These are phyloP conservation scores for Oncorhynchus clarkii DNA, from an alignment of 2,113 vertebrate species.

Conservation along the genomic window DNA sequence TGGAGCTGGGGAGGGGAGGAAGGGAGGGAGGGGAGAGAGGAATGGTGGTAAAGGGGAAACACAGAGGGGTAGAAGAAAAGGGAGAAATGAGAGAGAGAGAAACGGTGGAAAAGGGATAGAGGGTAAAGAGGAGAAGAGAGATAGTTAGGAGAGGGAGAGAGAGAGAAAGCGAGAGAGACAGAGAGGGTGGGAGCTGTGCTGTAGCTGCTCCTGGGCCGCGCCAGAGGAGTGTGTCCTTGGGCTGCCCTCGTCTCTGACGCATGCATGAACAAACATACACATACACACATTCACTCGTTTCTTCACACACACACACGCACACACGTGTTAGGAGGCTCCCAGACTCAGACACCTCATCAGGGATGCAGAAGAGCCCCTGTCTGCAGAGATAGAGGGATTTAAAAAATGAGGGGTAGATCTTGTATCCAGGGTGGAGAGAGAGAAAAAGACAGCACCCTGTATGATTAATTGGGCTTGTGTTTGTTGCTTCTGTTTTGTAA, in stretches of 20 bases:
- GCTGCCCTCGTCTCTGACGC: constrained; percentile 72
- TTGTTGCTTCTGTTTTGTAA: too few species aligned
- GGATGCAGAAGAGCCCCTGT: constrained; percentile 72
- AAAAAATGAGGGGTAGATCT: background rate
- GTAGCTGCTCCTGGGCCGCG: constrained; percentile 42
- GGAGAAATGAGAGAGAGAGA: background rate
- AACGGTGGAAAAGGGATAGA: background rate
- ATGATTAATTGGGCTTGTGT: too few species aligned
- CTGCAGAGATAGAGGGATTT: constrained; percentile 53
- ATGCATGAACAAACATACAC: constrained; percentile 5
- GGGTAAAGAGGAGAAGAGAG: background rate
- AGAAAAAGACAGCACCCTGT: too few species aligned
- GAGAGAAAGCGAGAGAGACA: background rate
- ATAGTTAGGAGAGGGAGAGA: background rate
- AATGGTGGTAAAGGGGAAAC: background rate
- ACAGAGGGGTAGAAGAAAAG: background rate
- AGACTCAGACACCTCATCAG: constrained; percentile 75
- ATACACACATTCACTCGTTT: constrained; percentile 20
- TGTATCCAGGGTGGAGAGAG: too few species aligned
- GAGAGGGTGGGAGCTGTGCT: background rate
- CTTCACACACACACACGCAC: constrained; percentile 17
- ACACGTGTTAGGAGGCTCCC: constrained; percentile 48
- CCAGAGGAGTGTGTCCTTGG: constrained; percentile 72
- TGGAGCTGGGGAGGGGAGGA: background rate
- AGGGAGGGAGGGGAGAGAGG: background rate